phyloP scores from a whole-genome alignment of 2,888 invertebrate species.

The Atherix ibis region DNA sequence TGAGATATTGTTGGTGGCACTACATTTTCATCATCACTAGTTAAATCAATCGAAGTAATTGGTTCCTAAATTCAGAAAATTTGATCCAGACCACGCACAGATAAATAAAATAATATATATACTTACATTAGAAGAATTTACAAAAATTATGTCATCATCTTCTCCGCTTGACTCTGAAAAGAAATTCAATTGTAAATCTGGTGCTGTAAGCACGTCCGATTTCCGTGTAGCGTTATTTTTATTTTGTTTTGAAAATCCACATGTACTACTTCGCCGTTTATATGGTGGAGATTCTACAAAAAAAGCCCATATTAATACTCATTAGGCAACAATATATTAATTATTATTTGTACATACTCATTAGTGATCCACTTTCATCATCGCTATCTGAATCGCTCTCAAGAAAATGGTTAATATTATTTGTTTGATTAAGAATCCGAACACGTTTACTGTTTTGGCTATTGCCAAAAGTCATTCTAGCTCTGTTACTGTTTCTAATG shows the following conservation, averaged over 20 bases:
- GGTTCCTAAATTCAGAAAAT: slow-evolving; percentile 24
- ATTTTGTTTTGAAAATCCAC: neutral
- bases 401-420: slow-evolving; percentile 1
- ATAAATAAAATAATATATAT: neutral
- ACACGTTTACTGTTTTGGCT: neutral
- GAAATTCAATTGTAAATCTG: slow-evolving; percentile 66
- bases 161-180: slow-evolving; percentile 43
- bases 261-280: slow-evolving; percentile 2
- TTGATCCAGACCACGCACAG: neutral
- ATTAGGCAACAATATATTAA: too few species aligned
- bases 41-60: slow-evolving; percentile 39
- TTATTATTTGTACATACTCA: slow-evolving; percentile 6
- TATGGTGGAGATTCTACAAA: slow-evolving; percentile 1
- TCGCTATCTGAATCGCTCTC: slow-evolving; percentile 11
- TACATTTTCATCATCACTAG: slow-evolving; percentile 43
- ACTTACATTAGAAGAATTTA: slow-evolving; percentile 25
- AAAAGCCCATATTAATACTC: neutral
- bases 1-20: too few species aligned
- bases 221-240: neutral
- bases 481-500: too few species aligned
- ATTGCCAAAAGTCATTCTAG: too few species aligned
- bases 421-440: neutral
- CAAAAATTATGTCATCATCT: slow-evolving; percentile 43
- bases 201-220: slow-evolving; percentile 41
- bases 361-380: slow-evolving; percentile 7